Percentiles rank a stretch among this genome's conserved stretches.
These are phyloP conservation scores for Thaleichthys pacificus DNA, from an alignment of 2,797 vertebrate species.

Conservation along the genomic window DNA sequence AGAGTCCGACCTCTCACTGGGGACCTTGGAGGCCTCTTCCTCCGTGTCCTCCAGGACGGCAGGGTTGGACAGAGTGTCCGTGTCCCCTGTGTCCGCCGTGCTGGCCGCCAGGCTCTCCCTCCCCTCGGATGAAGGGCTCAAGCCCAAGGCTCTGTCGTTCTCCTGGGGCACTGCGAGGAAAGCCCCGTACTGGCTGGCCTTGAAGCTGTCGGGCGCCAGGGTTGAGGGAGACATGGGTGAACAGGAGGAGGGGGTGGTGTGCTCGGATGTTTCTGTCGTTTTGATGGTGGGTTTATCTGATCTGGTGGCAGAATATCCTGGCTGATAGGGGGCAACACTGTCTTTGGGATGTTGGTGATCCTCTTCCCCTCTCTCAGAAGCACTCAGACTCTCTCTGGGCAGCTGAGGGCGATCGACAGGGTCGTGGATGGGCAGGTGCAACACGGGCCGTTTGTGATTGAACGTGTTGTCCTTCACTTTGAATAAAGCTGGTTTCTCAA, in stretches of 20 bases:
- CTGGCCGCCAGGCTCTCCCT: slow-evolving; percentile 59
- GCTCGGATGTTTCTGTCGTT: slow-evolving; percentile 38
- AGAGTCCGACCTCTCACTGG: slow-evolving; percentile 70
- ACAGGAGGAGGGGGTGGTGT: slow-evolving; percentile 5
- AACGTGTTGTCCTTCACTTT: slow-evolving; percentile 90
- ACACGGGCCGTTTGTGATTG: slow-evolving; percentile 63
- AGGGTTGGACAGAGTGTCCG: slow-evolving; percentile 36
- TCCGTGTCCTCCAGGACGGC: slow-evolving; percentile 32
- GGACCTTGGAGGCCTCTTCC: slow-evolving; percentile 43
- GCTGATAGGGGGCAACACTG: slow-evolving; percentile 28
- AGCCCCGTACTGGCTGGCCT: slow-evolving; percentile 36
- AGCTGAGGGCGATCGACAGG: slow-evolving; percentile 61
- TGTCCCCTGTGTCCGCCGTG: slow-evolving; percentile 50
- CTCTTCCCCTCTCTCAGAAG: slow-evolving; percentile 54
- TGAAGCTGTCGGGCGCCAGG: slow-evolving; percentile 38
- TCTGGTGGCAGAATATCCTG: slow-evolving; percentile 21
- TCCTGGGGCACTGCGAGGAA: slow-evolving; percentile 64
- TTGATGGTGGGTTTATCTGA: slow-evolving; percentile 26
- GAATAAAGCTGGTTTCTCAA: slow-evolving; percentile 82
- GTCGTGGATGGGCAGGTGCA: slow-evolving; percentile 73
- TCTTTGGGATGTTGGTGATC: slow-evolving; percentile 46
- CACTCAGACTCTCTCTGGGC: slow-evolving; percentile 58
- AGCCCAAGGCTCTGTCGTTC: slow-evolving; percentile 54
- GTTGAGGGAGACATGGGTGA: slow-evolving; percentile 34
- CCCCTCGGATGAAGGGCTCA: slow-evolving; percentile 66